These are phyloP conservation scores for Aporrectodea caliginosa DNA, from an alignment of 1,140 invertebrate species.

Conservation along the genomic window DNA sequence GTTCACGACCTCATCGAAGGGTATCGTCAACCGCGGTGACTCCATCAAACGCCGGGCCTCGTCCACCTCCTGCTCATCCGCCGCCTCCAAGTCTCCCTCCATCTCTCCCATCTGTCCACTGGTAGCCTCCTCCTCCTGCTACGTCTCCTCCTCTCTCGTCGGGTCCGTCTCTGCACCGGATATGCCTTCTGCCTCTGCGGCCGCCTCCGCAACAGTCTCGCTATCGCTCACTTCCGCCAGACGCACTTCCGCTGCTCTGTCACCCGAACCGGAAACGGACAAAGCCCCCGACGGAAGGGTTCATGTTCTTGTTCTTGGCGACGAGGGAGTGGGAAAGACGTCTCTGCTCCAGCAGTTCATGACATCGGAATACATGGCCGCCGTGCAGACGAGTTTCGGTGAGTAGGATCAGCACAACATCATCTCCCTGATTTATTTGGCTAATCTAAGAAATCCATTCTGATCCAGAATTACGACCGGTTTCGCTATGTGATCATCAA, in stretches of 20 bases:
- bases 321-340: conserved; percentile 81
- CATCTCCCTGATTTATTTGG: too few relatives aligned
- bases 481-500: too few relatives aligned
- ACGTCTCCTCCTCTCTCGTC: neutral
- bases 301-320: conserved; percentile 77
- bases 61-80: neutral
- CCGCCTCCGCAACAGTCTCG: neutral
- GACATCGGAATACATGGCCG: conserved; percentile 90
- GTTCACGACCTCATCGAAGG: conserved; percentile 32
- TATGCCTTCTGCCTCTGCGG: neutral
- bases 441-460: too few relatives aligned
- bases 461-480: too few relatives aligned
- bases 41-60: conserved; percentile 26
- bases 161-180: neutral
- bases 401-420: conserved; percentile 33
- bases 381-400: conserved; percentile 68
- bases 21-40: conserved; percentile 30
- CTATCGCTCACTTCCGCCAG: neutral
- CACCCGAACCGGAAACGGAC: too few relatives aligned
- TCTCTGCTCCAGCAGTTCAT: conserved; percentile 84
- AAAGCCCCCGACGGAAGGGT: conserved; percentile 51
- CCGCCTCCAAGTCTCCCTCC: neutral
- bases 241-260: neutral
- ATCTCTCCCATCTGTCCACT: neutral
- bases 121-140: too few relatives aligned